A percentile compares a stretch with the other conserved stretches of the same genome.
Conservation (phyloP, 2,888 invertebrate species). For the Megaustenia siamemsis region DNA sequence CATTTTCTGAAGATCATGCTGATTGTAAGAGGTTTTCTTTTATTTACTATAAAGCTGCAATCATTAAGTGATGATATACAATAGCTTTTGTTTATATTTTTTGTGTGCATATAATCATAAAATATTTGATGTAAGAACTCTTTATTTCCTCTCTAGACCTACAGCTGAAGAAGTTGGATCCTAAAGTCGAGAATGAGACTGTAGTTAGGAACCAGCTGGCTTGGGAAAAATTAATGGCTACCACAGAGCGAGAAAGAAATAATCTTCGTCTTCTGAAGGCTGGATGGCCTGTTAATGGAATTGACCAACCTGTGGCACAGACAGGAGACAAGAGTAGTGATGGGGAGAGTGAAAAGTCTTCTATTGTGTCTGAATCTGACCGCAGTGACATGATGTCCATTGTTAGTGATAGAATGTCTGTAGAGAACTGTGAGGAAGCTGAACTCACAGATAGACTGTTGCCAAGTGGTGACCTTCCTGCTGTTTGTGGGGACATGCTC, state of each 20-base stretch:
- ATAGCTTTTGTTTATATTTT: no score
- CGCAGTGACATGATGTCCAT: constrained; percentile 40
- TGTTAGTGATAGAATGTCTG: constrained; percentile 38
- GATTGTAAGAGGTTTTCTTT: no score
- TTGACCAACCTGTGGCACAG: neutral
- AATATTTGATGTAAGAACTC: no score
- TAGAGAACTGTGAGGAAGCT: constrained; percentile 33
- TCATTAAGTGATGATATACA: no score
- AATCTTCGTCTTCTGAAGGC: constrained; percentile 29
- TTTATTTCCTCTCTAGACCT: constrained; percentile 23
- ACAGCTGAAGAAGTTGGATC: constrained; percentile 31
- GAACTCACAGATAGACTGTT: constrained; percentile 30
- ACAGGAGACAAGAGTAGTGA: constrained; percentile 5
- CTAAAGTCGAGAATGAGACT: constrained; percentile 37
- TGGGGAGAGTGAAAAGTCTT: constrained; percentile 39
- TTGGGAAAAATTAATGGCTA: constrained; percentile 39
- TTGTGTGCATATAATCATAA: no score
- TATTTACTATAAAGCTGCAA: no score
- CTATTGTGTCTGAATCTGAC: constrained; percentile 41
- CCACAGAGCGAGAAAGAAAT: constrained; percentile 34
- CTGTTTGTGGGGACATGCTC: constrained; percentile 34
- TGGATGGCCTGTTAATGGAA: constrained; percentile 31
- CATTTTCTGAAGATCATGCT: no score
- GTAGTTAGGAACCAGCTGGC: constrained; percentile 31
- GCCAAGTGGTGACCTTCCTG: constrained; percentile 32